These are phyloP conservation scores for Phalacrocorax brasilianus DNA, from an alignment of 2,113 vertebrate species.

Conservation along the genomic window DNA sequence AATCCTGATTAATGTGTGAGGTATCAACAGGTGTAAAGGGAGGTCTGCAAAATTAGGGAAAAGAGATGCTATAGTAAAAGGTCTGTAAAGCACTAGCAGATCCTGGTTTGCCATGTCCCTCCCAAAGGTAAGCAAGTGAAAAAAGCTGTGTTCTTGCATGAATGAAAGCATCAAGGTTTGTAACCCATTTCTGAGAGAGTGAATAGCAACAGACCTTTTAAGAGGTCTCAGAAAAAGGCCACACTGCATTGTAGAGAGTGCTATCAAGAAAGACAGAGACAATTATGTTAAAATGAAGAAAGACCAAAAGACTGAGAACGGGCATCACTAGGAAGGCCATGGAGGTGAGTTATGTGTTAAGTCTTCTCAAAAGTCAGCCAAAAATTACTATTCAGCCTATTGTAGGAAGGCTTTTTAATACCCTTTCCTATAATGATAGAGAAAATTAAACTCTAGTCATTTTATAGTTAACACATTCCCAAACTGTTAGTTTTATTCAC, in stretches of 20 bases:
- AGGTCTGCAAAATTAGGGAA: neutral
- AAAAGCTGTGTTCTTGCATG: neutral
- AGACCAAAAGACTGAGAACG: neutral
- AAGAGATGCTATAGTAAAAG: neutral
- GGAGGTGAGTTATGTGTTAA: neutral
- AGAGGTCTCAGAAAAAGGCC: neutral
- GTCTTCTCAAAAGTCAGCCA: neutral
- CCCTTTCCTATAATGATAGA: neutral
- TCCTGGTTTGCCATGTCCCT: neutral
- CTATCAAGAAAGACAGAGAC: neutral
- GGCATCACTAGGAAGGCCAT: neutral
- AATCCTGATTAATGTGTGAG: neutral
- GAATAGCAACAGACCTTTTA: neutral
- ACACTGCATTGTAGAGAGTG: neutral
- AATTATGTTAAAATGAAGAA: neutral
- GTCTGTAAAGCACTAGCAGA: neutral
- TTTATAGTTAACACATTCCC: conserved; percentile 16
- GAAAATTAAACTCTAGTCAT: conserved; percentile 17
- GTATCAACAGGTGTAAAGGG: neutral
- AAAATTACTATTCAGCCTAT: neutral
- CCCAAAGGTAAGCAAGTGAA: neutral
- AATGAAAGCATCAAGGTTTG: neutral
- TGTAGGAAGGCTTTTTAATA: neutral
- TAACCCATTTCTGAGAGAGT: neutral
- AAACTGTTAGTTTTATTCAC: conserved; percentile 22